Evolutionary conservation across 2,113 vertebrate genomes (phyloP).

Genomic region (Ageneiosus marmoratus): DNA sequence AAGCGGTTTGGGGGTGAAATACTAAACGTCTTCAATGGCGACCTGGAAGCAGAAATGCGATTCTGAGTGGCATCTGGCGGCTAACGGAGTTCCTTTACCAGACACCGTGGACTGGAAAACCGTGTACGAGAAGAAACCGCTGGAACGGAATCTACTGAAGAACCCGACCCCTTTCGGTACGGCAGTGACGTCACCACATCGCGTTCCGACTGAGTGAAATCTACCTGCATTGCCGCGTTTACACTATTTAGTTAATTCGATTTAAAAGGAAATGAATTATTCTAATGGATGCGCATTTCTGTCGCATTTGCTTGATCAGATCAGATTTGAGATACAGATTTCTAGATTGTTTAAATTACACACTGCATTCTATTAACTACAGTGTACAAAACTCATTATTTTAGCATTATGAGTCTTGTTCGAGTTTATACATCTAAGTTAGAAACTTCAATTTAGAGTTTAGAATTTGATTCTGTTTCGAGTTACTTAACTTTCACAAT

Average conservation of each 20-base stretch:
- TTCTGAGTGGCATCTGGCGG: slow-evolving; percentile 63
- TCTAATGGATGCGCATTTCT: background rate
- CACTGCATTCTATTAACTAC: no score
- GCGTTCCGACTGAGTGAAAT: background rate
- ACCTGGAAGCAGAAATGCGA: slow-evolving; percentile 44
- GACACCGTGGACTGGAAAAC: slow-evolving; percentile 72
- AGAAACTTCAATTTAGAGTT: background rate
- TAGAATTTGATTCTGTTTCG: no score
- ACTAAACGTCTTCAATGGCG: slow-evolving; percentile 26
- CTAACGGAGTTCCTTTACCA: slow-evolving; percentile 58
- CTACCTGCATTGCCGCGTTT: background rate
- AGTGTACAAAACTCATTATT: no score
- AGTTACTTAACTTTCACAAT: no score
- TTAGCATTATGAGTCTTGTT: no score
- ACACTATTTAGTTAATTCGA: background rate
- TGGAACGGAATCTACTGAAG: slow-evolving; percentile 79
- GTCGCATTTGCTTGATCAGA: background rate
- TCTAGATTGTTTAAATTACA: no score
- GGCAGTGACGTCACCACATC: background rate
- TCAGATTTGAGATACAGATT: background rate
- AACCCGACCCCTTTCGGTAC: slow-evolving; percentile 82
- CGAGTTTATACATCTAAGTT: background rate
- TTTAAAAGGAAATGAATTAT: background rate
- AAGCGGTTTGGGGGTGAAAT: background rate
- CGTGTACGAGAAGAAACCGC: slow-evolving; percentile 71